Base-by-base conservation (phyloP, 2,113 vertebrate species). In the Ursus arctos region DNA sequence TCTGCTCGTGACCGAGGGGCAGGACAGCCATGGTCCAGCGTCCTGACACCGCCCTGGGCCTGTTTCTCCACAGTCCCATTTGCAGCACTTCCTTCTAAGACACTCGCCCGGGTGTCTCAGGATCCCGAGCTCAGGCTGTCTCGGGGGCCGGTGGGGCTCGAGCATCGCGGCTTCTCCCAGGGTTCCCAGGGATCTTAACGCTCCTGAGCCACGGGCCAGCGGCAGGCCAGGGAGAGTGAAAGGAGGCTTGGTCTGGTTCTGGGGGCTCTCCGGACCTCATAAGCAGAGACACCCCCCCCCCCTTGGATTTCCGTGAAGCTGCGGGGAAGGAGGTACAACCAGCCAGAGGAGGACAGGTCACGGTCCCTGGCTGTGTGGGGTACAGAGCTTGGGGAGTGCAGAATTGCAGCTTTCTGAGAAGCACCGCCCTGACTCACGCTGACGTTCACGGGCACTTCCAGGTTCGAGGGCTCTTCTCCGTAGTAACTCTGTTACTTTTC, bases 11-110 rank as follows among this genome's bases (percentile, higher is more conserved):
- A 26, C 47, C 43, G 13, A 4, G 33, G 3, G 33, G 18, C 13
- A 7, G 47, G 36, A 43, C 26, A 0, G 31, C 21, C 21, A 0
- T 24, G 33, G 14, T 24, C 49, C 16, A 12, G 33, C 7, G 6
- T 10, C 28, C 40, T 16, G 7, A 40, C 9, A 15, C 43, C 49
- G 53, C 11, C 65, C 79, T 61, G 22, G 10, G 7, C 69, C 67
- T 69, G 26, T 47, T 19, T 61, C 67, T 59, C 7, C 67, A 7
- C 14, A 74, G 33, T 40, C 33, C 22, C 6, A 12, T 82, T n/a
- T 53, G 57, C 57, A 63, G 47, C 92, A 65, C 36, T 72, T 55
- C 26, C 71, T 15, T 51, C 51, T 12, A 2, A 22, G 61, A 61
- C 4, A 14, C 40, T 43, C 11, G 12, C 55, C 57, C 9, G 0